Percentiles rank a stretch among this genome's conserved stretches.
Evolutionary conservation across 2,888 invertebrate genomes (phyloP).

Genomic region (Sepiola atlantica): DNA sequence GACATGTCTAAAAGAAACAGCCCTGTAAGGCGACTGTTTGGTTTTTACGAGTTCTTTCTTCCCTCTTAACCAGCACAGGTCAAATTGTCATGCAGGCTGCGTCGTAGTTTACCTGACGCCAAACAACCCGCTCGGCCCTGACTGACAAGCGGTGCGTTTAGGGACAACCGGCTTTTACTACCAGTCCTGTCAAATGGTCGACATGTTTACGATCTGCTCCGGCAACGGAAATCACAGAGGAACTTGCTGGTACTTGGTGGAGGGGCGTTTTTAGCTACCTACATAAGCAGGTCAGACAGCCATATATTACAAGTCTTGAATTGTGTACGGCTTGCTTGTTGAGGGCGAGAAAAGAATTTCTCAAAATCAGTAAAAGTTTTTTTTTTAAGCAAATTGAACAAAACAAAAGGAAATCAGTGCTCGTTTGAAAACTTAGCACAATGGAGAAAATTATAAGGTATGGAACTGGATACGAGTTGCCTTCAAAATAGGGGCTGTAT

Average conservation of each 20-base stretch:
- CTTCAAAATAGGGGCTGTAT: too few species aligned
- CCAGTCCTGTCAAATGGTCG: constrained; percentile 23
- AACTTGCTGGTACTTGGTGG: neutral
- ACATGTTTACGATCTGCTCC: neutral
- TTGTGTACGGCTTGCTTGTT: neutral
- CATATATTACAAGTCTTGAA: neutral
- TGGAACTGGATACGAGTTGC: too few species aligned
- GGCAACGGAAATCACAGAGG: neutral
- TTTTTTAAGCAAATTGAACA: too few species aligned
- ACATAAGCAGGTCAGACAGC: neutral
- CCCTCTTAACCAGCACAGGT: neutral
- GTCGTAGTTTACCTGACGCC: neutral
- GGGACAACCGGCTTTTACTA: constrained; percentile 32
- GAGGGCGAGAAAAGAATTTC: neutral
- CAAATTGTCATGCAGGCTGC: neutral
- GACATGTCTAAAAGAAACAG: neutral
- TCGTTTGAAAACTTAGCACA: too few species aligned
- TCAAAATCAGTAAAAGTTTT: neutral
- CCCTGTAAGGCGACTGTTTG: neutral
- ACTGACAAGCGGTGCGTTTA: neutral
- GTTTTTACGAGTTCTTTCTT: neutral
- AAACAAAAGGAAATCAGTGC: too few species aligned
- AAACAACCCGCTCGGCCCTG: neutral
- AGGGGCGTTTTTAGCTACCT: neutral
- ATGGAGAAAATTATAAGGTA: too few species aligned